These are phyloP conservation scores for Caenorhabditis sp. DNA, from an alignment of 2,888 invertebrate species.

Conservation along the genomic window DNA sequence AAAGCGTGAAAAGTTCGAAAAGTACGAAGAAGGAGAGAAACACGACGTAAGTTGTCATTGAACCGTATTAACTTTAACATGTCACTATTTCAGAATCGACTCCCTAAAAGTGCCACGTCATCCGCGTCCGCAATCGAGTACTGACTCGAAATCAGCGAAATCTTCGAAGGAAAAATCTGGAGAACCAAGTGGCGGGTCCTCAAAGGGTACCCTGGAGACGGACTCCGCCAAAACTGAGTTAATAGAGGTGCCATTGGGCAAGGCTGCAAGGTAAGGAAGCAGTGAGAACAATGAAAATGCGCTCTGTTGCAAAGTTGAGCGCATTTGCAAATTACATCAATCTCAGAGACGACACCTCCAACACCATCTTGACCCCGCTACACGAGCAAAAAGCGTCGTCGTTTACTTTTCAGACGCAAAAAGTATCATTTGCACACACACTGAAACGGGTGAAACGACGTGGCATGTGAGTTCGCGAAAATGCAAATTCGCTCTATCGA, in stretches of 20 bases:
- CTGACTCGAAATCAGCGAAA: slow-evolving; percentile 21
- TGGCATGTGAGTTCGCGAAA: slow-evolving; percentile 29
- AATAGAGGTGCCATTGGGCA: slow-evolving; percentile 45
- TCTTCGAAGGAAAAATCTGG: slow-evolving; percentile 1
- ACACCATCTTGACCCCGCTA: slow-evolving; percentile 33
- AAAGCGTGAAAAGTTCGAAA: too few relatives aligned
- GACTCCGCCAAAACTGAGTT: slow-evolving; percentile 43
- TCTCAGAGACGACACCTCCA: slow-evolving; percentile 16
- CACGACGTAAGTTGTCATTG: slow-evolving; percentile 10
- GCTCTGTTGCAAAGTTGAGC: too few relatives aligned
- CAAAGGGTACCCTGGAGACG: neutral
- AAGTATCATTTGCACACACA: slow-evolving; percentile 29
- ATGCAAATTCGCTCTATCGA: slow-evolving; percentile 11
- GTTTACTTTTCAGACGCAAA: neutral
- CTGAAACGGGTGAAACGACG: slow-evolving; percentile 27
- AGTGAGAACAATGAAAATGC: neutral
- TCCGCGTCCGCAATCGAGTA: neutral
- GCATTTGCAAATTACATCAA: too few relatives aligned
- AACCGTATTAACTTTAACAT: neutral
- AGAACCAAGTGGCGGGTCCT: neutral
- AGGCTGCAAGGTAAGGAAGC: slow-evolving; percentile 33
- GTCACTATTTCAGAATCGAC: slow-evolving; percentile 30
- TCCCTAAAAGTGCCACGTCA: slow-evolving; percentile 42
- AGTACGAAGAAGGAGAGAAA: slow-evolving; percentile 11
- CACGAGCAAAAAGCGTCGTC: slow-evolving; percentile 8